Evolutionary conservation across 2,113 vertebrate species (phyloP).

Genomic region (Pterocles orientalis): DNA sequence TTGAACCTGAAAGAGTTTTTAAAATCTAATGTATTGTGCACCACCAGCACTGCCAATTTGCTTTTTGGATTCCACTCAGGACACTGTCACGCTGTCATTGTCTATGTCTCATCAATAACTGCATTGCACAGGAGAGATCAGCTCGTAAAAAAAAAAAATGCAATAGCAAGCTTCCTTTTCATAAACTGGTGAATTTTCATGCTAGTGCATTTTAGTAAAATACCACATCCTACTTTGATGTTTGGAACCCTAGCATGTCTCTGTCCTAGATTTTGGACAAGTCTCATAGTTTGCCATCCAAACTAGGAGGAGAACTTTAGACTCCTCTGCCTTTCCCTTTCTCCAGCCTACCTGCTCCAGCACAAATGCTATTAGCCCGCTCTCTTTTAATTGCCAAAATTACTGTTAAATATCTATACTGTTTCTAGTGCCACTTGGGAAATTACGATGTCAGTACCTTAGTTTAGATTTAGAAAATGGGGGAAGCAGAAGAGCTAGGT

Average conservation of each 20-base stretch:
- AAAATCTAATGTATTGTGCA: background rate
- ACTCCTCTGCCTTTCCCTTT: background rate
- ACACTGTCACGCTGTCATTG: background rate
- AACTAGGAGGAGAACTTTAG: background rate
- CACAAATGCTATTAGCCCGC: background rate
- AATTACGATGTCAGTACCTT: background rate
- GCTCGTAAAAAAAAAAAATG: background rate
- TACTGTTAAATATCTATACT: background rate
- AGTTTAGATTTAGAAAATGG: background rate
- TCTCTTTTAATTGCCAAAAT: background rate
- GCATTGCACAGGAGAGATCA: background rate
- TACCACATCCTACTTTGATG: background rate
- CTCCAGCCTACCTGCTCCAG: background rate
- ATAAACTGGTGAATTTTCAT: background rate
- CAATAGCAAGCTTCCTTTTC: background rate
- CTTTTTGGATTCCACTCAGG: background rate
- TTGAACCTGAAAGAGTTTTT: background rate
- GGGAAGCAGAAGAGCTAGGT: background rate
- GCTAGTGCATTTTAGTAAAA: background rate
- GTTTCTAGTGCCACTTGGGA: background rate
- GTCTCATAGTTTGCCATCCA: background rate
- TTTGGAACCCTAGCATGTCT: background rate
- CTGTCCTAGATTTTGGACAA: background rate
- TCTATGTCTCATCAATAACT: background rate
- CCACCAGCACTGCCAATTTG: background rate